These are phyloP conservation scores for Mola mola DNA, from an alignment of 2,113 vertebrate genomes.

Conservation along the genomic window DNA sequence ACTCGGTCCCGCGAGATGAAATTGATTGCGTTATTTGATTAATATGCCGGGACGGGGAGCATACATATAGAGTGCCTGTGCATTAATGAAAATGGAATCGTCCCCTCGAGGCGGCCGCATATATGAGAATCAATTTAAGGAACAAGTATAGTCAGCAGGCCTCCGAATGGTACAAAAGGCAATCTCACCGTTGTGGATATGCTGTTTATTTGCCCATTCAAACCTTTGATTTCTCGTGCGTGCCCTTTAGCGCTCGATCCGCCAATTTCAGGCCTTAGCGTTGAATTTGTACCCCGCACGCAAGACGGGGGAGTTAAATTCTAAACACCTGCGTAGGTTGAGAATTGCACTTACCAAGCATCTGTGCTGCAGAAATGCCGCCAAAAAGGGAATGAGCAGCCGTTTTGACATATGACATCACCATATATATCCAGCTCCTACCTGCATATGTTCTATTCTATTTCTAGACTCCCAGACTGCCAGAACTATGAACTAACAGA, in stretches of 20 bases:
- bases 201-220: conserved; percentile 66
- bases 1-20: conserved; percentile 40
- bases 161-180: conserved; percentile 73
- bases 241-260: conserved; percentile 56
- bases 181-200: conserved; percentile 74
- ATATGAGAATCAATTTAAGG: conserved; percentile 78
- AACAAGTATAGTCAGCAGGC: conserved; percentile 74
- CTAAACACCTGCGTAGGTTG: conserved; percentile 33
- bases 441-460: conserved; percentile 11
- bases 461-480: conserved; percentile 5
- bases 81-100: conserved; percentile 72
- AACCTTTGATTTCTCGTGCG: conserved; percentile 61
- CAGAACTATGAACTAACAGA: no score
- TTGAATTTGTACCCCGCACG: conserved; percentile 18
- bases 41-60: conserved; percentile 57
- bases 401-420: background rate
- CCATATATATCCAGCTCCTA: conserved; percentile 1
- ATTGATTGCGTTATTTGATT: conserved; percentile 75
- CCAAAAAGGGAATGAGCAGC: conserved; percentile 22
- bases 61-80: conserved; percentile 41
- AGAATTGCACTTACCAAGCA: background rate
- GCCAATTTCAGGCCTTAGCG: background rate
- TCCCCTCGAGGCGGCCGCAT: conserved; percentile 63
- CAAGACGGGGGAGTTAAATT: conserved; percentile 5
- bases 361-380: conserved; percentile 17